These are phyloP conservation scores for Acestrorhynchus altus DNA, from an alignment of 2,797 vertebrate genomes.

Conservation along the genomic window DNA sequence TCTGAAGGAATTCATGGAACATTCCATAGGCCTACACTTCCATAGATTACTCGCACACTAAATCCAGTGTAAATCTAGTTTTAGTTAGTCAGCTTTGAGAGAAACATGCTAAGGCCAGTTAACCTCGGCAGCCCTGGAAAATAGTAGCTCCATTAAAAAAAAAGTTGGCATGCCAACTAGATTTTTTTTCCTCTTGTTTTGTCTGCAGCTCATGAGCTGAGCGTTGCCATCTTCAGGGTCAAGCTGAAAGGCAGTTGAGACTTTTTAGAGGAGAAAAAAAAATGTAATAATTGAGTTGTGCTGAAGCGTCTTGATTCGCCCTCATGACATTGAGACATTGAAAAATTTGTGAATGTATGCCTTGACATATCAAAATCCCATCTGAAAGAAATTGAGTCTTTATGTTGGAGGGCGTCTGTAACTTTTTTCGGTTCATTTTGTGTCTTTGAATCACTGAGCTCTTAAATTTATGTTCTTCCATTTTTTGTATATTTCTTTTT, in stretches of 20 bases:
- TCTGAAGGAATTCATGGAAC: background rate
- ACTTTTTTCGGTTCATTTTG: background rate
- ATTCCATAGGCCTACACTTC: background rate
- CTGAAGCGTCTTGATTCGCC: slow-evolving; percentile 28
- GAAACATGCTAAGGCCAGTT: background rate
- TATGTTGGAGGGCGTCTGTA: background rate
- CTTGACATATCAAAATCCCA: background rate
- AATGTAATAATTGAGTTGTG: background rate
- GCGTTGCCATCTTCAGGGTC: background rate
- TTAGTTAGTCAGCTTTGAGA: background rate
- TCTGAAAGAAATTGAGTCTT: background rate
- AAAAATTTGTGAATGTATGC: slow-evolving; percentile 23
- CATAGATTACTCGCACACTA: too few species aligned
- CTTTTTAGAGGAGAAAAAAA: background rate
- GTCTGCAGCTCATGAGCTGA: background rate
- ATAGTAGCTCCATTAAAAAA: background rate
- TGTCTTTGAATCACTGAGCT: background rate
- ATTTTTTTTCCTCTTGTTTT: background rate
- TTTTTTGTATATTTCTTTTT: background rate
- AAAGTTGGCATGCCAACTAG: background rate
- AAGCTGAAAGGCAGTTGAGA: slow-evolving; percentile 8
- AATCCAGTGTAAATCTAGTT: too few species aligned
- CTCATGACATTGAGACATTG: slow-evolving; percentile 29
- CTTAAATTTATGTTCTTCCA: background rate
- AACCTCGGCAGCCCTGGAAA: background rate